Evolutionary conservation across 1,140 invertebrate species (phyloP).

Genomic region (Sminthurides bifidus): DNA sequence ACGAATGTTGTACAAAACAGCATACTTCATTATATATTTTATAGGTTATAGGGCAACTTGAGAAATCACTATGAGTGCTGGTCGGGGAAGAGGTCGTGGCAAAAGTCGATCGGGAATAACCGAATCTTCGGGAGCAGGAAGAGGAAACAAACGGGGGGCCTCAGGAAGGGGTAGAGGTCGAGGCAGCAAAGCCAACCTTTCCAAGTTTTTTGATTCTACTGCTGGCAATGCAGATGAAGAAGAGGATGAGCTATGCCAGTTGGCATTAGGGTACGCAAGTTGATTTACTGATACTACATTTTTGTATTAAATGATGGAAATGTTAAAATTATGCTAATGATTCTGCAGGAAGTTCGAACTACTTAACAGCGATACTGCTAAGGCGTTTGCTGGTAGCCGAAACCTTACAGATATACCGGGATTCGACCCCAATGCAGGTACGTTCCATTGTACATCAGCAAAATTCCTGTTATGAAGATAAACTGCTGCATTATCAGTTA

Average conservation of each 20-base stretch:
- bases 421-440: conserved; percentile 20
- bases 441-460: too few species aligned
- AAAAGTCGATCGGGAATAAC: too few species aligned
- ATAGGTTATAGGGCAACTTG: neutral
- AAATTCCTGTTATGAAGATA: neutral
- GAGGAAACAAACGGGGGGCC: neutral
- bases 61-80: neutral
- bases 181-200: neutral
- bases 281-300: neutral
- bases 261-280: conserved; percentile 11
- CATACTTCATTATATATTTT: neutral
- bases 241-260: conserved; percentile 13
- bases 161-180: neutral
- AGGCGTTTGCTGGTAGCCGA: conserved; percentile 6
- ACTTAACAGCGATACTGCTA: neutral
- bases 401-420: conserved; percentile 5
- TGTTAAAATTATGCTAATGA: neutral
- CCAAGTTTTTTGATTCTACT: neutral
- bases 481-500: neutral
- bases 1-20: neutral
- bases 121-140: neutral
- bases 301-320: neutral
- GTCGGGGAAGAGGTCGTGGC: conserved; percentile 12
- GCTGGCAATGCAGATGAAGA: conserved; percentile 4
- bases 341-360: conserved; percentile 10